Conservation (phyloP, 2,113 vertebrate genomes). For the Sciurus niger region DNA sequence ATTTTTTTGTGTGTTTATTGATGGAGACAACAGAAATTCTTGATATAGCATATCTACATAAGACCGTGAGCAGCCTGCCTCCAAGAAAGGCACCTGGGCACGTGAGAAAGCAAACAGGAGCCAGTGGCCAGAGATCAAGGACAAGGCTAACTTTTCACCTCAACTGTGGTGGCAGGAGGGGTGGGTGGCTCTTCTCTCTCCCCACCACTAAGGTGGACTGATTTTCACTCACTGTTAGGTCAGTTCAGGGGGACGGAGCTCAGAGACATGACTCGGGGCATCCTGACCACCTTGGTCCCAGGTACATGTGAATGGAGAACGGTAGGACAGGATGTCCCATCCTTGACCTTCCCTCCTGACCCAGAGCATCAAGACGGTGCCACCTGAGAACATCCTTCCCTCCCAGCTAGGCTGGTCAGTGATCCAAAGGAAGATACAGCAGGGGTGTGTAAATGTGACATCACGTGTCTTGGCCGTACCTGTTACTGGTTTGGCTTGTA, state of each 20-base stretch:
- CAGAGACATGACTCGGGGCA: not conserved
- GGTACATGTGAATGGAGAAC: conserved; percentile 46
- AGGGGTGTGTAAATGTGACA: conserved; percentile 55
- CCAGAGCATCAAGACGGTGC: conserved; percentile 13
- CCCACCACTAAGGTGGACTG: not conserved
- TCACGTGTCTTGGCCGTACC: conserved; percentile 68
- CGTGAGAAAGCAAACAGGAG: not conserved
- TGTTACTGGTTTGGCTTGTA: conserved; percentile 87
- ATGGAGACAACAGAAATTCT: too few relatives aligned
- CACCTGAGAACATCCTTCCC: conserved; percentile 56
- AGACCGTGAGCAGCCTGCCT: not conserved
- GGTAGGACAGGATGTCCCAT: not conserved
- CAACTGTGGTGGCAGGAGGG: not conserved
- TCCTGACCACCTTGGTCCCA: not conserved
- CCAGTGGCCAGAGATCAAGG: not conserved
- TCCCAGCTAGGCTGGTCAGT: conserved; percentile 21
- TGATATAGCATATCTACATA: not conserved
- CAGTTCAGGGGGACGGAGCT: not conserved
- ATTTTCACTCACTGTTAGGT: not conserved
- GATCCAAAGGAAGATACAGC: conserved; percentile 29
- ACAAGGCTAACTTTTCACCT: too few relatives aligned
- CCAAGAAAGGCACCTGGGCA: not conserved
- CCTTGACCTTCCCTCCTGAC: not conserved
- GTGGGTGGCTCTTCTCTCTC: not conserved
- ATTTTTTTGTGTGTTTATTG: too few relatives aligned